These are phyloP conservation scores for Coendou prehensilis DNA, from an alignment of 2,797 vertebrate species.

Conservation along the genomic window DNA sequence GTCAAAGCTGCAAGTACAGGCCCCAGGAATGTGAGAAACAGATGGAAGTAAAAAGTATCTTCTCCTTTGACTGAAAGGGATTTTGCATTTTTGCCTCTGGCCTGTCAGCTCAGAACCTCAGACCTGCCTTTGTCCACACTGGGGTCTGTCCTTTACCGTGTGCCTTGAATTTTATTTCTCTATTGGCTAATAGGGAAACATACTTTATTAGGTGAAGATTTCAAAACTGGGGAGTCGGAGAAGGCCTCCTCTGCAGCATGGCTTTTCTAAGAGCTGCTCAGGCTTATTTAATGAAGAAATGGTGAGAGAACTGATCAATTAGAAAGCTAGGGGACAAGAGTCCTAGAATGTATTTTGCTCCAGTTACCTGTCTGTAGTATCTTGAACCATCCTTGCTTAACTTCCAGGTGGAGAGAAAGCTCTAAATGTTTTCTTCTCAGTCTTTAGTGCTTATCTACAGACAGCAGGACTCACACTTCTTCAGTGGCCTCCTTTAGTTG, in stretches of 20 bases:
- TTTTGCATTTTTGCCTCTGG: conserved; percentile 60
- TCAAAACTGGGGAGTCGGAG: conserved; percentile 49
- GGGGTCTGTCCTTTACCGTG: not conserved
- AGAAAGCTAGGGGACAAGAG: conserved; percentile 63
- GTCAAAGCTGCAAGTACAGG: conserved; percentile 26
- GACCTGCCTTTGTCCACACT: conserved; percentile 31
- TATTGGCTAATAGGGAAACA: conserved; percentile 46
- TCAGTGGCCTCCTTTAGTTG: not conserved
- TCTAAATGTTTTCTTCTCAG: not conserved
- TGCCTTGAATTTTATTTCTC: conserved; percentile 67
- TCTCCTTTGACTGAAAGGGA: conserved; percentile 37
- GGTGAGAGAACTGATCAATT: conserved; percentile 61
- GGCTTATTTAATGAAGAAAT: conserved; percentile 76
- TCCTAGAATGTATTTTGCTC: not conserved
- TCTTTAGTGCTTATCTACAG: not conserved
- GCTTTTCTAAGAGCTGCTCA: conserved; percentile 41
- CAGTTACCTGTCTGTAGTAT: not conserved
- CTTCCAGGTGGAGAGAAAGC: not conserved
- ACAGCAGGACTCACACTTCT: not conserved
- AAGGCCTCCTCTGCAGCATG: not conserved
- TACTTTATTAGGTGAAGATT: conserved; percentile 61
- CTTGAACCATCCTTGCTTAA: conserved; percentile 46
- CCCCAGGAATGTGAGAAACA: conserved; percentile 55
- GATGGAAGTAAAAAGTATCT: conserved; percentile 51
- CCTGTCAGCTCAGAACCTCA: conserved; percentile 54